Evolutionary conservation across 2,888 invertebrate species (phyloP).

Genomic region (Coenonympha arcania): DNA sequence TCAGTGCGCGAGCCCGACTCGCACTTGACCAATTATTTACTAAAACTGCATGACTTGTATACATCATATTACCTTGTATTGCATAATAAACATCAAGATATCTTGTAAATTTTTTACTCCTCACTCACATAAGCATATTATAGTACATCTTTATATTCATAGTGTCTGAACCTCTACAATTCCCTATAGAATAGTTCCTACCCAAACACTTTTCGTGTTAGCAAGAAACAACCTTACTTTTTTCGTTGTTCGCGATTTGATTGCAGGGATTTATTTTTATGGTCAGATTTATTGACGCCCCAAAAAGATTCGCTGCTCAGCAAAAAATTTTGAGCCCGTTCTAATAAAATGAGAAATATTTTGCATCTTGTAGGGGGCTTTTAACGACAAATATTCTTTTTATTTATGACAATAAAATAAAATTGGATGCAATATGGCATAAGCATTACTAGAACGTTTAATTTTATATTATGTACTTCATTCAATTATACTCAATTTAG

Average conservation of each 20-base stretch:
- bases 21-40: no score
- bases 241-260: slow-evolving; percentile 67
- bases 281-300: slow-evolving; percentile 69
- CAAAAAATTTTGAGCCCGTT: slow-evolving; percentile 26
- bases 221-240: slow-evolving; percentile 68
- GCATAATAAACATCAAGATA: background rate
- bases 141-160: slow-evolving; percentile 63
- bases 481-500: no score
- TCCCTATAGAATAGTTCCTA: slow-evolving; percentile 58
- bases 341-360: slow-evolving; percentile 22
- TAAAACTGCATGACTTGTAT: no score
- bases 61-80: no score
- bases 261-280: slow-evolving; percentile 71
- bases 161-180: slow-evolving; percentile 57
- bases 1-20: no score
- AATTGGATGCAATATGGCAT: no score
- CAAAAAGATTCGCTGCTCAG: slow-evolving; percentile 51
- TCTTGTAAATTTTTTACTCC: slow-evolving; percentile 20
- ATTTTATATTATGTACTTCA: no score
- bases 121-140: slow-evolving; percentile 45
- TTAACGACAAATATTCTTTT: background rate
- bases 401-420: no score
- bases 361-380: slow-evolving; percentile 13
- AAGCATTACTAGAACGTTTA: no score
- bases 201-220: slow-evolving; percentile 57